Conservation (phyloP, 2,113 vertebrate genomes). For the Eudorcas thomsonii region DNA sequence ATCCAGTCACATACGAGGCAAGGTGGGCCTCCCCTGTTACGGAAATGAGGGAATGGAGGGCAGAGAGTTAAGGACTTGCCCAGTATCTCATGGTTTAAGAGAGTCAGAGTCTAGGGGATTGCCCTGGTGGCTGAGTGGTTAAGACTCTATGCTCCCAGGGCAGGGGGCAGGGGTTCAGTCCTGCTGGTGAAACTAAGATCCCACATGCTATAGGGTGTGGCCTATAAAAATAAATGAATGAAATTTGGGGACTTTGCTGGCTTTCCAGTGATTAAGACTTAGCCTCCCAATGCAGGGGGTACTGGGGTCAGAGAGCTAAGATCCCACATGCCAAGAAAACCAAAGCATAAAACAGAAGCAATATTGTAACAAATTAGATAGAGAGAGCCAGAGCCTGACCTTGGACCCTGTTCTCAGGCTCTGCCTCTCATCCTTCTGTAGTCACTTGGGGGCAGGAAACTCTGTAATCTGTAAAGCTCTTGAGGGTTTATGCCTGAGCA, state of each 20-base stretch:
- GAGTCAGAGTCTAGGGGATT: not conserved
- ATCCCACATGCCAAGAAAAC: not conserved
- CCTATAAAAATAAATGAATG: not conserved
- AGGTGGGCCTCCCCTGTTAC: not conserved
- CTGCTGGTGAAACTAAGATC: not conserved
- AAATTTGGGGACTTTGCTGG: not conserved
- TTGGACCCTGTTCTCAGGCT: not conserved
- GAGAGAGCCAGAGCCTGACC: not conserved
- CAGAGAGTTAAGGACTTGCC: not conserved
- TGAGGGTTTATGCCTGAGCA: not conserved
- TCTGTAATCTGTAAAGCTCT: not conserved
- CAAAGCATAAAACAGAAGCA: not conserved
- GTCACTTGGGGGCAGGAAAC: fast-evolving
- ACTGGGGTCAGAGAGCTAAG: not conserved
- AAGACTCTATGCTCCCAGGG: not conserved
- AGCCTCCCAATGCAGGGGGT: not conserved
- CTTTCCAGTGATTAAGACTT: not conserved
- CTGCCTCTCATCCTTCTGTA: too few relatives aligned
- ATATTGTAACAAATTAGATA: not conserved
- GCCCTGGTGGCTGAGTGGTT: not conserved
- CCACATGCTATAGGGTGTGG: not conserved
- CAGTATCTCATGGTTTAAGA: fast-evolving
- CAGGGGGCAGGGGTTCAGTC: not conserved
- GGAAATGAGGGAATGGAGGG: not conserved
- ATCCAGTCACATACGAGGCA: fast-evolving